These are phyloP conservation scores for Cataglyphis albicans DNA, from an alignment of 2,888 invertebrate genomes.

Conservation along the genomic window DNA sequence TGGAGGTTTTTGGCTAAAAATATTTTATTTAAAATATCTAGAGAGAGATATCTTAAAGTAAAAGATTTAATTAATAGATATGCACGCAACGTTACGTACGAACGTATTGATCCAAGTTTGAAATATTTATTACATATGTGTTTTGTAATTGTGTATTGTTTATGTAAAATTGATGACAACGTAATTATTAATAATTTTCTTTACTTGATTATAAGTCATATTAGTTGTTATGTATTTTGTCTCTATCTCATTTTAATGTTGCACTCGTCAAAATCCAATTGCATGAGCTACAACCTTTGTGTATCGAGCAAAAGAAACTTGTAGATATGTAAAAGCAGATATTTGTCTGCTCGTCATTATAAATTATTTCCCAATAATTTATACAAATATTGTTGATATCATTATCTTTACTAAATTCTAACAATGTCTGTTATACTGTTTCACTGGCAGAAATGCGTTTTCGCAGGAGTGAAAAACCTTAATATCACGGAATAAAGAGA, in stretches of 20 bases:
- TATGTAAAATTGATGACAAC: neutral
- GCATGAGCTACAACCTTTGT: neutral
- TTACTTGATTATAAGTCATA: neutral
- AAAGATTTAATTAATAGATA: neutral
- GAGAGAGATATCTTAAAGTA: neutral
- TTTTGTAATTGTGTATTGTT: neutral
- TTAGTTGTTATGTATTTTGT: neutral
- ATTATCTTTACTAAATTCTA: conserved; percentile 18
- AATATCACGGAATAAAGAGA: conserved; percentile 52
- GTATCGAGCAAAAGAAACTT: neutral
- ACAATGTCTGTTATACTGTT: conserved; percentile 18
- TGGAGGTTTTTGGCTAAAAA: neutral
- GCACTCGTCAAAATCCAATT: neutral
- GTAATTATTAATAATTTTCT: neutral
- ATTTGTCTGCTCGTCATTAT: neutral
- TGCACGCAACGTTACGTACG: neutral
- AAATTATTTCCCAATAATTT: neutral
- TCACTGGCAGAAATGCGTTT: conserved; percentile 28
- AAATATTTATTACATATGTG: neutral
- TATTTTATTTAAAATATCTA: neutral
- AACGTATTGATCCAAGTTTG: neutral
- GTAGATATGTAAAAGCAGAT: neutral
- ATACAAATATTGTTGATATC: conserved; percentile 6
- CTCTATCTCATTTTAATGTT: neutral
- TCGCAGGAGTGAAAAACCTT: conserved; percentile 44